Evolutionary conservation across 1,140 invertebrate species (phyloP).

Genomic region (Drosophila kurseongensis): DNA sequence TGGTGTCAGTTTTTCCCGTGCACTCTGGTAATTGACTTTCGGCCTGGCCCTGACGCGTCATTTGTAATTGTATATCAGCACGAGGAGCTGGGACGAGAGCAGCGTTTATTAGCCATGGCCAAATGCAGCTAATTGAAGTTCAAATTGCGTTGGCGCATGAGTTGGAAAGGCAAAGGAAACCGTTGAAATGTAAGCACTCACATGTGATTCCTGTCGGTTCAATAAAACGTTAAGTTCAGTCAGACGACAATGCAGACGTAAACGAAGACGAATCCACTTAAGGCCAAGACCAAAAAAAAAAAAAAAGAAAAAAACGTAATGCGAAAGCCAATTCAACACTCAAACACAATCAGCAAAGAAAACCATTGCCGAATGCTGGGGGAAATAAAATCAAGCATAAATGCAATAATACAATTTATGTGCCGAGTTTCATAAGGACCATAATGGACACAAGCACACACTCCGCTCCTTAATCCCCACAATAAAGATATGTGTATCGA

Average conservation of each 20-base stretch:
- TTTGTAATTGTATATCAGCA: conserved; percentile 77
- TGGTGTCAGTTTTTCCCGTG: conserved; percentile 1
- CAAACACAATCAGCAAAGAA: conserved; percentile 65
- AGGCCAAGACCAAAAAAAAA: conserved; percentile 47
- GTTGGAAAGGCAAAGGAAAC: conserved; percentile 56
- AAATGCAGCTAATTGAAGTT: conserved; percentile 80
- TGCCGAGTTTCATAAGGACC: conserved; percentile 80
- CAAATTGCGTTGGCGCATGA: conserved; percentile 63
- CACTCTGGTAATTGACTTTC: conserved; percentile 74
- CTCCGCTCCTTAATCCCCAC: conserved; percentile 47
- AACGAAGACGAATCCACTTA: conserved; percentile 74
- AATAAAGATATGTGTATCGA: conserved; percentile 38
- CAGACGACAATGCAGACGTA: conserved; percentile 54
- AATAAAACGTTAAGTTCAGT: conserved; percentile 52
- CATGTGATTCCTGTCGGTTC: conserved; percentile 55
- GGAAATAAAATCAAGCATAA: conserved; percentile 84
- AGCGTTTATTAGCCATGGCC: conserved; percentile 61
- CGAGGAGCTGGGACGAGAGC: conserved; percentile 20
- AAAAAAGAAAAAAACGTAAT: conserved; percentile 38
- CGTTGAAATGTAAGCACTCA: conserved; percentile 69
- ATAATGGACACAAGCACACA: conserved; percentile 63
- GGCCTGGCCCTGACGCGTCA: conserved; percentile 78
- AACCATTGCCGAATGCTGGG: conserved; percentile 44
- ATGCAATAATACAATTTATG: conserved; percentile 84
- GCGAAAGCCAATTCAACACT: conserved; percentile 78